phyloP scores from a whole-genome alignment of 1,140 invertebrate genomes.

The Holotrichia oblita region DNA sequence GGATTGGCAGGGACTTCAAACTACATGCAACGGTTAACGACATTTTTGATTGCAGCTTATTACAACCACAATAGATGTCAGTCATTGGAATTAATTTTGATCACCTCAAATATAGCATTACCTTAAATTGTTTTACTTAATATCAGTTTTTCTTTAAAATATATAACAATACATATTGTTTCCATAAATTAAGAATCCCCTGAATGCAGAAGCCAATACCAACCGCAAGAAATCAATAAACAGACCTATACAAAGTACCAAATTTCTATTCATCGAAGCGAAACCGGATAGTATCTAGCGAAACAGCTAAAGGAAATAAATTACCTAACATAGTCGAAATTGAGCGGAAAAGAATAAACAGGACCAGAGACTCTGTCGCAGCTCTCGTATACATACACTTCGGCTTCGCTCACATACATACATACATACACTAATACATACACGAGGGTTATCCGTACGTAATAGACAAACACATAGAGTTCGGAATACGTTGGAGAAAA shows the following conservation, averaged over 20 bases:
- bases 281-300: background rate
- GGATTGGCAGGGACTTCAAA: too few relatives aligned
- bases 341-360: constrained; percentile 35
- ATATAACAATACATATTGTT: background rate
- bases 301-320: constrained; percentile 17
- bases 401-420: background rate
- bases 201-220: background rate
- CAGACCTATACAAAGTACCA: background rate
- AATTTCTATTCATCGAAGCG: constrained; percentile 14
- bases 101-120: too few relatives aligned
- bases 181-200: background rate
- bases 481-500: background rate
- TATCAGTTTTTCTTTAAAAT: too few relatives aligned
- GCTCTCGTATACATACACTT: background rate
- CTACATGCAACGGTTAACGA: too few relatives aligned
- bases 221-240: background rate
- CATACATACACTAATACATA: background rate
- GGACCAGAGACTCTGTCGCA: background rate
- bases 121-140: too few relatives aligned
- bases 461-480: background rate
- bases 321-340: constrained; percentile 34
- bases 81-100: too few relatives aligned
- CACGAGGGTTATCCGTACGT: background rate
- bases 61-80: too few relatives aligned
- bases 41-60: too few relatives aligned